Base-by-base conservation (phyloP, 64 coral and sea anemone genomes). In the Trachythela sp. region DNA sequence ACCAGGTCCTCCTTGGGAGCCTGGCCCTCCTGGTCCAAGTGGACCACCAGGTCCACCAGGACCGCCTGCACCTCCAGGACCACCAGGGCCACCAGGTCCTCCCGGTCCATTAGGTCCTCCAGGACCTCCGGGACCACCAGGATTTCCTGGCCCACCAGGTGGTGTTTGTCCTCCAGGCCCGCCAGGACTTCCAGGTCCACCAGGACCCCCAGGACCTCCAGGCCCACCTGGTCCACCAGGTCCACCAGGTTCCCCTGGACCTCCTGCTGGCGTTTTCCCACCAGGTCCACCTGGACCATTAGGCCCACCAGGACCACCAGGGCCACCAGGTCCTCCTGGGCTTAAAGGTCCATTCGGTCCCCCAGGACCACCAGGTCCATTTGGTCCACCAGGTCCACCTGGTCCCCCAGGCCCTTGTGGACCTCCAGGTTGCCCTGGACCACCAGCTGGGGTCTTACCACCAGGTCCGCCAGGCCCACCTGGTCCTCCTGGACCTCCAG, bases 261-360 rank as follows among this genome's bases (percentile, higher is more conserved):
- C 89, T 22, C 85, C 85, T 4, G 52, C n/a, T 18, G 49, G 84
- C 24, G 85, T 77, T 22, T 88, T 84, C 3, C 87, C 87, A 54
- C 83, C 60, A 75, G 58, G 92, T 36, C 77, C 39, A 31, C 51
- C 51, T 85, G 92, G 92, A 70, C 93, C 93, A 56, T 24, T 60
- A 14, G 93, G 93, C 30, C 93, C 93, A 59, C 93, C 93, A 34
- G 92, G 92, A 11, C 51, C 51, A 54, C 51, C 51, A 9, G 51
- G 51, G 51, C 59, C 59, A 6, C 59, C 59, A 6, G 59, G 59
- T 15, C 93, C 93, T 27, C 93, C 93, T 22, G 89, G 89, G 31
- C 89, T 86, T n/a, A 89, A 86, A 41, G 94, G 94, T 24, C 90
- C 90, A 22, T 90, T 90, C 8, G 94, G 94, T 8, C 90, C 94